Evolutionary conservation across 2,797 vertebrate genomes (phyloP).

Genomic region (Nannoperca australis): DNA sequence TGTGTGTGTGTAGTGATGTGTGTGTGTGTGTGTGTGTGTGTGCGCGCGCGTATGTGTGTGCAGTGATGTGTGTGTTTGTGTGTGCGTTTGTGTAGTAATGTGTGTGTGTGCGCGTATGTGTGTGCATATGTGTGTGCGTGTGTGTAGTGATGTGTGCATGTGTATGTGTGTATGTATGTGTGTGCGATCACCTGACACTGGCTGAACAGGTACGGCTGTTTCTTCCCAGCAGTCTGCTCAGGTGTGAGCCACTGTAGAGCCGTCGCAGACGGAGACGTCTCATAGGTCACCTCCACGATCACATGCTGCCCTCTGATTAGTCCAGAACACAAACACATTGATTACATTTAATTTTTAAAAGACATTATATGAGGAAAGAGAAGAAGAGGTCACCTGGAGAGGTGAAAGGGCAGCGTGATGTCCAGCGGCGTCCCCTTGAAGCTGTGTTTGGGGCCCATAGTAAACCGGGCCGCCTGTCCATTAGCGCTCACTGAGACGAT

Average conservation of each 20-base stretch:
- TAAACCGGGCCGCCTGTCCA: conserved; percentile 88
- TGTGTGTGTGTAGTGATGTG: too few relatives aligned
- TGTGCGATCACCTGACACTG: conserved; percentile 90
- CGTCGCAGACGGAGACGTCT: conserved; percentile 91
- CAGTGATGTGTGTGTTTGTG: background rate
- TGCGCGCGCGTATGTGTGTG: too few relatives aligned
- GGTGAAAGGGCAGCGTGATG: conserved; percentile 89
- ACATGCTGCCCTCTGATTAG: conserved; percentile 92
- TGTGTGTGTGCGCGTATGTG: too few relatives aligned
- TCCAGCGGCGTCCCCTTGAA: conserved; percentile 93
- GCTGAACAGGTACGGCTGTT: conserved; percentile 95
- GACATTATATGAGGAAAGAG: background rate
- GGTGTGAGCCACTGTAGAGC: conserved; percentile 96
- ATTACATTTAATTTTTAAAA: background rate
- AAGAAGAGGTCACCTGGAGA: conserved; percentile 87
- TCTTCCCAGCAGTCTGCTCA: conserved; percentile 94
- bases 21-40: too few relatives aligned
- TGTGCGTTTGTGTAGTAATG: background rate
- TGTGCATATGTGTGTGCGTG: too few relatives aligned
- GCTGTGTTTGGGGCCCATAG: conserved; percentile 88
- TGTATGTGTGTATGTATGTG: background rate
- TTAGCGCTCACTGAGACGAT: conserved; percentile 88
- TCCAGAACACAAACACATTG: conserved; percentile 47
- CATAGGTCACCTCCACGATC: conserved; percentile 92
- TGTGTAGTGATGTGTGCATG: too few relatives aligned